These are phyloP conservation scores for Agrochola litura DNA, from an alignment of 2,888 invertebrate species.

Conservation along the genomic window DNA sequence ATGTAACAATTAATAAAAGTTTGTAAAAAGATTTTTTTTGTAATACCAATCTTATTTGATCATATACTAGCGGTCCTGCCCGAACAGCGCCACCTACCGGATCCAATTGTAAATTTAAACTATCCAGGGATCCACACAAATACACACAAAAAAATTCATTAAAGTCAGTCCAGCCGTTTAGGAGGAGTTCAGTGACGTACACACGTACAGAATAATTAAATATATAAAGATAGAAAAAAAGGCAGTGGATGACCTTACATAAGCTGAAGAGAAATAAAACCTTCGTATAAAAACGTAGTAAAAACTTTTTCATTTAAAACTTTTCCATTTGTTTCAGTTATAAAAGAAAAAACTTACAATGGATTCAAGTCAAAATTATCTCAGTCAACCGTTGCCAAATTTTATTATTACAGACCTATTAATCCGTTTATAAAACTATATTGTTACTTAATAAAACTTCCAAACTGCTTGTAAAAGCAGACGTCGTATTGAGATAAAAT, in stretches of 20 bases:
- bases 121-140: too few species aligned
- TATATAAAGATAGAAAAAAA: not conserved
- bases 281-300: not conserved
- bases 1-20: not conserved
- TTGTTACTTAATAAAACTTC: conserved; percentile 46
- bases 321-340: not conserved
- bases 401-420: conserved; percentile 25
- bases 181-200: not conserved
- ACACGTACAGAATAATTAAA: not conserved
- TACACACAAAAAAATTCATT: too few species aligned
- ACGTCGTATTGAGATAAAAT: conserved; percentile 37
- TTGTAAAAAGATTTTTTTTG: not conserved
- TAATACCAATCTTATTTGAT: not conserved
- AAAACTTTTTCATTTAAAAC: conserved; percentile 31
- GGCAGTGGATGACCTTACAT: not conserved
- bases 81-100: too few species aligned
- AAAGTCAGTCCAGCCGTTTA: too few species aligned
- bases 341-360: conserved; percentile 22
- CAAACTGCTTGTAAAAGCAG: conserved; percentile 27
- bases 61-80: too few species aligned
- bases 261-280: not conserved
- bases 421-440: conserved; percentile 43
- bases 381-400: conserved; percentile 6
- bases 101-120: too few species aligned
- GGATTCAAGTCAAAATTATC: conserved; percentile 11